Percentiles rank a stretch among this genome's conserved stretches.
Conservation (phyloP, 2,888 invertebrate genomes). For the Venusia cambrica region DNA sequence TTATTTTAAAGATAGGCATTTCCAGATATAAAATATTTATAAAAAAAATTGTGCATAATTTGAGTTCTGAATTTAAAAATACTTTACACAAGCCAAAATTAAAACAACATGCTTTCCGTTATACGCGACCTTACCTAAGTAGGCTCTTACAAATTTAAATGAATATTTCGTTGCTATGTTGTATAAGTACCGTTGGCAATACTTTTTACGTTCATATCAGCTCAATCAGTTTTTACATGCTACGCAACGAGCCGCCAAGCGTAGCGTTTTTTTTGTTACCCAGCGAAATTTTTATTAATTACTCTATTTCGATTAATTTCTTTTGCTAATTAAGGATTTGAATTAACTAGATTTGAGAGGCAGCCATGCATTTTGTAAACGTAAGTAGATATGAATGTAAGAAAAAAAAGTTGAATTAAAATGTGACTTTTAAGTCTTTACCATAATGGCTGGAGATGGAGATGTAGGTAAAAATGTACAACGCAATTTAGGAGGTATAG, state of each 20-base stretch:
- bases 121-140: conserved; percentile 20
- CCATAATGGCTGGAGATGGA: too few species aligned
- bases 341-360: conserved; percentile 39
- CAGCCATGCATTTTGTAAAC: too few species aligned
- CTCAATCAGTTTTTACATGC: conserved; percentile 36
- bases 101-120: conserved; percentile 21
- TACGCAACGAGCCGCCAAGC: conserved; percentile 29
- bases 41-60: too few species aligned
- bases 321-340: conserved; percentile 36
- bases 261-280: conserved; percentile 33
- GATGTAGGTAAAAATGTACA: too few species aligned
- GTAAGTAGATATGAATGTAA: too few species aligned
- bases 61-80: too few species aligned
- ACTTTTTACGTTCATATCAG: conserved; percentile 38
- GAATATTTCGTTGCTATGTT: conserved; percentile 35
- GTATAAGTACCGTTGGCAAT: conserved; percentile 35
- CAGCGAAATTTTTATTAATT: conserved; percentile 56
- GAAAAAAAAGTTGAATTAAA: too few species aligned
- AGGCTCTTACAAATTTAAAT: conserved; percentile 27
- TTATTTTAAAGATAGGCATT: too few species aligned
- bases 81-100: too few species aligned
- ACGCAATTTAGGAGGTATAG: too few species aligned
- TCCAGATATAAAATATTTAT: too few species aligned
- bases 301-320: conserved; percentile 54
- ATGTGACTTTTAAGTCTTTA: too few species aligned